Evolutionary conservation across 1,140 invertebrate species (phyloP), one percentile per base, ranked within the genome.

Genomic region (Drosophila rhopaloa): DNA sequence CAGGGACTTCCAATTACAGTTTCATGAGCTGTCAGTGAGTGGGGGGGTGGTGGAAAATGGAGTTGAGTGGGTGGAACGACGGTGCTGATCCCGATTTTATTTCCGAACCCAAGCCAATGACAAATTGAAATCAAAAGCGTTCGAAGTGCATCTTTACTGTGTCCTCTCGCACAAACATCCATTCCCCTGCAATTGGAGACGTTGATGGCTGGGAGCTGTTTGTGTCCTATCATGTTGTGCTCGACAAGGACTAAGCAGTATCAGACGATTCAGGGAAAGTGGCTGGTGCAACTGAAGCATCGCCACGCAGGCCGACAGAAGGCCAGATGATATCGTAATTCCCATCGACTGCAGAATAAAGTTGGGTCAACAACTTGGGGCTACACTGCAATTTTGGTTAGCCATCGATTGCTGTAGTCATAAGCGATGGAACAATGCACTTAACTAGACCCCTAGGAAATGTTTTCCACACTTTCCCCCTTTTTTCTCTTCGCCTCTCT

Each of bases 401-500:
- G 50, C 44, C 62, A 67, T 70, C 48, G 79, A 78, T 63, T 78
- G 67, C 24, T 54, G 79, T 68, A 82, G 58, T 56, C 74, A 27
- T 68, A 46, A 24, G 50, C 16, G 48, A 14, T 19, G 50, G 50
- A 48, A 67, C 55, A 77, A 74, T 81, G 74, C 81, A 82, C 74
- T 67, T 75, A 63, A 65, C 46, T 16, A 47, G 43, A 16, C 41
- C 48, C 24, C 19, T 4, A 37, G 35, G 29, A 41, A 44, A 53
- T 8, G 29, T 53, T 13, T 13, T 16, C 32, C 32, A 0, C 24
- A 32, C 55, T 37, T 32, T 9, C 6, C n/a, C 4, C 16, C 29
- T 32, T 32, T 16, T 14, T n/a, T 8, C 6, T 2, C n/a, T 9
- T n/a, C 6, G 4, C 5, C 11, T 4, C 3, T 11, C 8, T 0